Conservation (phyloP, 2,888 invertebrate genomes). For the Rhingia campestris region DNA sequence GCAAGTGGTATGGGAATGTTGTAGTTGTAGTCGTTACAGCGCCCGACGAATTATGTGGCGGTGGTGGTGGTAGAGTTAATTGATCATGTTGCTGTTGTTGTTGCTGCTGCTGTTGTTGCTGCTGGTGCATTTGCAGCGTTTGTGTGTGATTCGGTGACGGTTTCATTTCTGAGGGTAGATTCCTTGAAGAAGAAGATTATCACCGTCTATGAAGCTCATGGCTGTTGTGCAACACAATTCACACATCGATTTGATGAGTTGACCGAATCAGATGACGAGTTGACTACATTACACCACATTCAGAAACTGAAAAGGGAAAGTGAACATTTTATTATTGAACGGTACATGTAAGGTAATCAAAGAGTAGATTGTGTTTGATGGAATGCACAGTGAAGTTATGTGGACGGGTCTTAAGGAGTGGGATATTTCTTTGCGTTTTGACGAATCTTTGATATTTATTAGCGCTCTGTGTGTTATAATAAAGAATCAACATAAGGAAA, state of each 20-base stretch:
- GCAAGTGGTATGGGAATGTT: conserved; percentile 68
- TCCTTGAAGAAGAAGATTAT: conserved; percentile 53
- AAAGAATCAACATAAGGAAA: no score
- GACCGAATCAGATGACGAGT: conserved; percentile 18
- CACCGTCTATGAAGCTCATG: conserved; percentile 66
- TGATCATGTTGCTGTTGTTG: conserved; percentile 72
- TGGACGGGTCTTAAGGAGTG: no score
- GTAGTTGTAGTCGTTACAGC: conserved; percentile 67
- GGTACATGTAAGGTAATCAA: conserved; percentile 6
- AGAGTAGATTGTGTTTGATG: neutral
- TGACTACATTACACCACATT: conserved; percentile 55
- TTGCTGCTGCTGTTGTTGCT: conserved; percentile 68
- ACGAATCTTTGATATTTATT: no score
- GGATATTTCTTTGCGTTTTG: no score
- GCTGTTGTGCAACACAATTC: conserved; percentile 40
- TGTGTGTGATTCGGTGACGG: conserved; percentile 70
- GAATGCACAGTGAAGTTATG: no score
- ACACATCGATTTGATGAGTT: conserved; percentile 35
- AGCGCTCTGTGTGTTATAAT: no score
- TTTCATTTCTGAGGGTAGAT: conserved; percentile 66
- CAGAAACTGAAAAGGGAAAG: conserved; percentile 33
- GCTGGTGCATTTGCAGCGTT: conserved; percentile 66
- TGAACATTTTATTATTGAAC: conserved; percentile 9
- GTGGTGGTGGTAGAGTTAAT: conserved; percentile 69
- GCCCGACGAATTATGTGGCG: conserved; percentile 71